These are phyloP conservation scores for Pseudochirops cupreus DNA, from an alignment of 2,797 vertebrate genomes.

Conservation along the genomic window DNA sequence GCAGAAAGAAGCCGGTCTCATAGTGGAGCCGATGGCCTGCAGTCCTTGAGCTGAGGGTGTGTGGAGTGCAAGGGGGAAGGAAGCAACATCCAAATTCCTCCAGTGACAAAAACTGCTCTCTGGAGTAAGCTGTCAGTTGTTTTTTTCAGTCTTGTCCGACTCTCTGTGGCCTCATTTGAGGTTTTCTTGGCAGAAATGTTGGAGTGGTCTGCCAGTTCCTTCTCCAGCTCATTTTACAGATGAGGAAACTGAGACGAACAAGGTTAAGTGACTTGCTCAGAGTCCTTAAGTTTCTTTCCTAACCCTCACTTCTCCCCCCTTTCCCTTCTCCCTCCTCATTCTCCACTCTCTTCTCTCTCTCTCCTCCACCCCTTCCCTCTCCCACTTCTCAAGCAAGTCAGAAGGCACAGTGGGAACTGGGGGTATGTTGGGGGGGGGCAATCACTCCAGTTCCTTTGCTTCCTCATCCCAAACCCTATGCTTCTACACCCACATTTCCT, in stretches of 20 bases:
- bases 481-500: neutral
- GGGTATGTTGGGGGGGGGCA: neutral
- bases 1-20: fast-evolving
- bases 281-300: neutral
- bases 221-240: neutral
- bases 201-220: neutral
- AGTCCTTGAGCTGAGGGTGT: neutral
- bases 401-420: neutral
- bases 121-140: neutral
- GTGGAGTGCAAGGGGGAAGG: neutral
- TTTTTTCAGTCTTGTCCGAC: neutral
- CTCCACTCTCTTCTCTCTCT: neutral
- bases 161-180: neutral
- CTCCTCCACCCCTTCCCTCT: neutral
- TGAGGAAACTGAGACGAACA: neutral
- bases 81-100: neutral
- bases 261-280: neutral
- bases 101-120: neutral
- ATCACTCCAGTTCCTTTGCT: neutral
- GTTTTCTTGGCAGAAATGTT: neutral
- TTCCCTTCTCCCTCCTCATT: neutral
- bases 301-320: neutral
- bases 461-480: neutral
- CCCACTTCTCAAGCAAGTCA: neutral
- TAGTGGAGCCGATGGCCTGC: fast-evolving